phyloP scores from a whole-genome alignment of 2,888 invertebrate genomes.

The Gerris lacustris region DNA sequence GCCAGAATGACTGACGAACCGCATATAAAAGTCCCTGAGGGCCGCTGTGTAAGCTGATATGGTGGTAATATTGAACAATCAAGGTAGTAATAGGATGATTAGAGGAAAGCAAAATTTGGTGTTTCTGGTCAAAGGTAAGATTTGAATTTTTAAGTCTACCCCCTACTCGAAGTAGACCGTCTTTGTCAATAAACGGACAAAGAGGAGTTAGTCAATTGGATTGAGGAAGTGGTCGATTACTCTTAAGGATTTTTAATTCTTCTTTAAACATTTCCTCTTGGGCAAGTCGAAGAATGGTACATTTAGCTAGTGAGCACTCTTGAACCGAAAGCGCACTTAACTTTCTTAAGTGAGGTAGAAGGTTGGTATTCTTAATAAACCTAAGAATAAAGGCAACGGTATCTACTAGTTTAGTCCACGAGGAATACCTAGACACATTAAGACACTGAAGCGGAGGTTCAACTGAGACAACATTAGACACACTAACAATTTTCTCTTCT shows the following conservation, averaged over 20 bases:
- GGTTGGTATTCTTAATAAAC: background rate
- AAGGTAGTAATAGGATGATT: slow-evolving; percentile 4
- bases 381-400: background rate
- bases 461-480: background rate
- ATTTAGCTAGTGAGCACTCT: background rate
- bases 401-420: background rate
- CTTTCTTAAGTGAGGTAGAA: background rate
- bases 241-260: no score
- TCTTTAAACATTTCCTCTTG: no score
- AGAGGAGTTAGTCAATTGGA: slow-evolving; percentile 25
- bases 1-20: slow-evolving; percentile 28
- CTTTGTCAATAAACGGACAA: slow-evolving; percentile 29
- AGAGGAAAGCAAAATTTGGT: slow-evolving; percentile 31
- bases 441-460: background rate
- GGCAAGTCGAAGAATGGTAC: background rate
- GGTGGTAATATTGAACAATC: slow-evolving; percentile 19
- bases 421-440: background rate
- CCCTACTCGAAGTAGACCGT: slow-evolving; percentile 27
- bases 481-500: background rate
- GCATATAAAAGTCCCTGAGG: slow-evolving; percentile 26
- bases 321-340: background rate
- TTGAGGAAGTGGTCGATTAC: background rate
- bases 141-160: slow-evolving; percentile 26
- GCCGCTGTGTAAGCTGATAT: slow-evolving; percentile 20
- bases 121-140: slow-evolving; percentile 27